Percentiles rank a stretch among this genome's conserved stretches.
These are phyloP conservation scores for Exocentrus adspersus DNA, from an alignment of 2,888 invertebrate species.

Conservation along the genomic window DNA sequence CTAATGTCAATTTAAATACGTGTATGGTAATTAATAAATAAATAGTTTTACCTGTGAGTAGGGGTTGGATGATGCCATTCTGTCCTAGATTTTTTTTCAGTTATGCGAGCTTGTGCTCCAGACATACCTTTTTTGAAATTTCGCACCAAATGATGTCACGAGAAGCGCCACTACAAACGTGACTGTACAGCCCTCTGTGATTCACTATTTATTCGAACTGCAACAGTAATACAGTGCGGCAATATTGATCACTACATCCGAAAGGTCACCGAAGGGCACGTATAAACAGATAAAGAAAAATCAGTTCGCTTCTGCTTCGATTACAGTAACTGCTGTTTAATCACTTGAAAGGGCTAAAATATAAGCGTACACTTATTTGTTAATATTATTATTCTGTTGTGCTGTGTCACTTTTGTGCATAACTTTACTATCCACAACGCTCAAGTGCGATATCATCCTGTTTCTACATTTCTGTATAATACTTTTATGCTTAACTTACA, in stretches of 20 bases:
- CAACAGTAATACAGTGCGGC: conserved; percentile 31
- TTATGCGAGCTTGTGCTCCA: conserved; percentile 15
- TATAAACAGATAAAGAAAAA: conserved; percentile 29
- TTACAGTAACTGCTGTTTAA: neutral
- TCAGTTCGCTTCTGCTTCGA: neutral
- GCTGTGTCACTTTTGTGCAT: neutral
- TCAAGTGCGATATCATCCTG: neutral
- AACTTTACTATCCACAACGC: neutral
- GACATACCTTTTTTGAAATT: conserved; percentile 38
- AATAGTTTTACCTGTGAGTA: conserved; percentile 79
- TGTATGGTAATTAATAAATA: neutral
- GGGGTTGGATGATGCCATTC: conserved; percentile 88
- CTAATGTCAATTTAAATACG: neutral
- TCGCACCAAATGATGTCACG: conserved; percentile 38
- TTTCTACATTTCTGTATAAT: neutral
- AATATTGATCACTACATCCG: conserved; percentile 43
- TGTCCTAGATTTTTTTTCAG: conserved; percentile 68
- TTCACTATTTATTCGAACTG: conserved; percentile 36
- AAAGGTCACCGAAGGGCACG: conserved; percentile 45
- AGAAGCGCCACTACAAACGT: conserved; percentile 32
- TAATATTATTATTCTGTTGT: neutral
- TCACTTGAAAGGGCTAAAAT: neutral
- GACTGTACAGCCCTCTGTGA: conserved; percentile 41
- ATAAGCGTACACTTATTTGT: neutral
- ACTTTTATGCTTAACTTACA: neutral